phyloP scores from a whole-genome alignment of 2,888 invertebrate genomes.

The Mamestra brassicae region DNA sequence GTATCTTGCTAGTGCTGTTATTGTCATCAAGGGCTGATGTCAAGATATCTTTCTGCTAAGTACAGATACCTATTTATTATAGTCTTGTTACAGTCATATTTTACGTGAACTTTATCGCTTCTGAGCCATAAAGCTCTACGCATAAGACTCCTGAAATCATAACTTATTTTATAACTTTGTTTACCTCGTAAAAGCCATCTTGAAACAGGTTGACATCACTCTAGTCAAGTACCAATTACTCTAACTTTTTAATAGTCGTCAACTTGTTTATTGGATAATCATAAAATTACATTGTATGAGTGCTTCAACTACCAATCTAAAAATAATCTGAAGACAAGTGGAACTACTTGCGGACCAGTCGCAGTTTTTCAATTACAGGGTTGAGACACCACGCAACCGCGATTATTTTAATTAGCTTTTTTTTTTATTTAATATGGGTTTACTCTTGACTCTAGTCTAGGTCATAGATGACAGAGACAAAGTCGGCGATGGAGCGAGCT shows the following conservation, averaged over 20 bases:
- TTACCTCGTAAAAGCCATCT: conserved; percentile 41
- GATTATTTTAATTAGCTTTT: conserved; percentile 54
- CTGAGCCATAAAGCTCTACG: conserved; percentile 31
- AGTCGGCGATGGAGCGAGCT: too few relatives aligned
- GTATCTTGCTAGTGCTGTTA: too few relatives aligned
- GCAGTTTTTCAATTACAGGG: conserved; percentile 38
- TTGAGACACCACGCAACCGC: conserved; percentile 48
- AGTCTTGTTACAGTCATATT: conserved; percentile 29
- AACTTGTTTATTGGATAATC: conserved; percentile 54
- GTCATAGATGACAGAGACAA: too few relatives aligned
- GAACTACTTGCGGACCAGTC: conserved; percentile 20
- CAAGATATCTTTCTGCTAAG: background rate
- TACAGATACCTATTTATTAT: background rate
- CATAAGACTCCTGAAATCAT: conserved; percentile 48
- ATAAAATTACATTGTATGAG: conserved; percentile 55
- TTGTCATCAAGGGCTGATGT: background rate
- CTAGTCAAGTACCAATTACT: conserved; percentile 35
- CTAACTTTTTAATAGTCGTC: conserved; percentile 48
- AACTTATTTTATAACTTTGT: conserved; percentile 50
- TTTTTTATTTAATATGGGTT: too few relatives aligned
- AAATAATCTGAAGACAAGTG: conserved; percentile 31
- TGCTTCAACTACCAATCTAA: conserved; percentile 48
- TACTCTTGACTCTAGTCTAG: too few relatives aligned
- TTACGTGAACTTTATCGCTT: conserved; percentile 24
- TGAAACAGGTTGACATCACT: conserved; percentile 41